Evolutionary conservation across 2,797 vertebrate species (phyloP), one percentile per base, ranked within the genome.

Genomic region (Amphiprion clarkii): DNA sequence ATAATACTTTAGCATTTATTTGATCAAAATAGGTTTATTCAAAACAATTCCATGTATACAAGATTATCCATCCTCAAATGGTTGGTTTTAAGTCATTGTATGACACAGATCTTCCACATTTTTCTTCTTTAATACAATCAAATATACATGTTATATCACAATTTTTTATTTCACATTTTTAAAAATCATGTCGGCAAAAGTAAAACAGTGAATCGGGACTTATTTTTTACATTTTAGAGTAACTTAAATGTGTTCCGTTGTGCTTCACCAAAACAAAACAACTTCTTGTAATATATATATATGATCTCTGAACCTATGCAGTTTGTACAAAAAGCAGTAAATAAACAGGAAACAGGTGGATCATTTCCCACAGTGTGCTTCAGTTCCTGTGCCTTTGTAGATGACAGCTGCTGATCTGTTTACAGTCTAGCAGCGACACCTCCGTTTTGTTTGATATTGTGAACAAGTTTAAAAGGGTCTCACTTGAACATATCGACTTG

Each of bases 301-400:
- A 40, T 23, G 36, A 42, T 56, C 49, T 72, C 29, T 75, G 42
- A 82, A 52, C 21, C 46, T 66, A 49, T 36, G 69, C 7, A 21
- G 29, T 71, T 46, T 31, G 49, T 31, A 68, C 31, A 31, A 73
- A 57, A 81, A 72, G 10, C 4, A 40, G 53, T 44, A 65, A 59
- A 63, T 42, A 1, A 75, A 89, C 86, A 89, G 88, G 91, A 93
- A 92, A 87, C 88, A 89, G 90, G 71, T 91, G 90, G 51, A 23
- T 69, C 23, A 44, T 52, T 61, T 21, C 48, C n/a, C 42, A 25
- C 23, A 54, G 39, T 52, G 17, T 25, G 10, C 29, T 75, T 60
- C 44, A 57, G 27, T 62, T 23, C 2, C 6, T 76, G 58, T 71
- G 51, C 23, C 13, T 46, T 63, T 82, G 61, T 64, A 58, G 39